phyloP scores from a whole-genome alignment of 1,140 invertebrate genomes.

The Centruroides vittatus region DNA sequence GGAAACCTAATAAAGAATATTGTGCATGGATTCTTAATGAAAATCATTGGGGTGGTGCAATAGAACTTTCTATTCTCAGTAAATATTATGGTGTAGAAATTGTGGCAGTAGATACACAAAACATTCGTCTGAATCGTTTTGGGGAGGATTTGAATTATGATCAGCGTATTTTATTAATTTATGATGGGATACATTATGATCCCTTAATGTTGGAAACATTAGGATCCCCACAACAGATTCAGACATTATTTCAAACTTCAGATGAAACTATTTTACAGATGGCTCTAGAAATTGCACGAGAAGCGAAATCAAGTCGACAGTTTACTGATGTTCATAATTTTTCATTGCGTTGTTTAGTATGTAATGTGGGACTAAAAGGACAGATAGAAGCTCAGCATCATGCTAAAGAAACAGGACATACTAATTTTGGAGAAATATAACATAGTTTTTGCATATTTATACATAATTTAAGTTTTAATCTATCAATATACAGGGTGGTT shows the following conservation, averaged over 20 bases:
- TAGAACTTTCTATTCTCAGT: constrained; percentile 80
- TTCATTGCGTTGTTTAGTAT: constrained; percentile 62
- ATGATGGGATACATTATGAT: constrained; percentile 95
- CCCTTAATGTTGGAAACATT: constrained; percentile 68
- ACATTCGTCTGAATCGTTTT: constrained; percentile 78
- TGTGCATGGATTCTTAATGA: constrained; percentile 64
- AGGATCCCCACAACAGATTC: constrained; percentile 30
- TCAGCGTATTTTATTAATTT: constrained; percentile 72
- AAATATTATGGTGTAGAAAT: constrained; percentile 82
- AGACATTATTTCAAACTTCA: constrained; percentile 62
- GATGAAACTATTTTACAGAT: constrained; percentile 54
- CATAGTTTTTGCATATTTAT: no score
- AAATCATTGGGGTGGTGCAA: constrained; percentile 80
- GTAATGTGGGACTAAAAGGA: constrained; percentile 55
- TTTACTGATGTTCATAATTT: constrained; percentile 82
- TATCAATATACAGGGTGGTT: no score
- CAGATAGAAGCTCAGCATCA: constrained; percentile 65
- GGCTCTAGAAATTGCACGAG: constrained; percentile 66
- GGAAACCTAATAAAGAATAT: constrained; percentile 70
- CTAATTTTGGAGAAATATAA: constrained; percentile 60
- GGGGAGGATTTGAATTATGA: constrained; percentile 81
- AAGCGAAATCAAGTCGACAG: constrained; percentile 72
- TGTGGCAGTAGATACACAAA: constrained; percentile 81
- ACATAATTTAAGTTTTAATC: no score
- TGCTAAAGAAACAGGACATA: constrained; percentile 68